phyloP scores from a whole-genome alignment of 2,888 invertebrate species.

The Ephialtes manifestator region DNA sequence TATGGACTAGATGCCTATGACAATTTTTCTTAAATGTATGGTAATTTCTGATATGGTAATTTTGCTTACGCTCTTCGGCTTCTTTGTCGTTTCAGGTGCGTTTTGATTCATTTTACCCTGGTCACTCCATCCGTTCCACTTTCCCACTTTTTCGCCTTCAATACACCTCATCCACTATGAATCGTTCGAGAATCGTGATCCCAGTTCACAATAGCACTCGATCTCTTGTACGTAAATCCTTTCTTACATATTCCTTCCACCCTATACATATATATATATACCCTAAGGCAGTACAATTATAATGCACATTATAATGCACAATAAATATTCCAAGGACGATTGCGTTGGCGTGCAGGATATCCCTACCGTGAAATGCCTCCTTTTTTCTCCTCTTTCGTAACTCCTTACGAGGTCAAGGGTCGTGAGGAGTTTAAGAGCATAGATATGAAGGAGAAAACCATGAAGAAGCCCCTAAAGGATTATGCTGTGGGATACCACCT shows the following conservation, averaged over 20 bases:
- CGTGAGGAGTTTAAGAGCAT: conserved; percentile 40
- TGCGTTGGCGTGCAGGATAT: conserved; percentile 66
- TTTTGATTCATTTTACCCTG: not conserved
- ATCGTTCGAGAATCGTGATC: conserved; percentile 34
- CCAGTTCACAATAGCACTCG: conserved; percentile 43
- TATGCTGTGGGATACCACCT: conserved; percentile 65
- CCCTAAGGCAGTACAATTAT: conserved; percentile 15
- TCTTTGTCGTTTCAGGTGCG: not conserved
- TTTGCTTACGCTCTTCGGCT: not conserved
- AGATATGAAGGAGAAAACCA: conserved; percentile 28
- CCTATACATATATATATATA: not conserved
- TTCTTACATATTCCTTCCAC: not conserved
- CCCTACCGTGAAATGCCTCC: conserved; percentile 28
- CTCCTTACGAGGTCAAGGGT: conserved; percentile 63
- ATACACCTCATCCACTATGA: not conserved
- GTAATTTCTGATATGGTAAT: no score
- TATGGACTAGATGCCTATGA: no score
- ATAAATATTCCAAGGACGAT: conserved; percentile 66
- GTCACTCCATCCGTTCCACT: conserved; percentile 23
- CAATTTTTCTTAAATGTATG: no score
- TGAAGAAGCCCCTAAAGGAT: conserved; percentile 35
- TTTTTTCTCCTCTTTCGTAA: conserved; percentile 37
- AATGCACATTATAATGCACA: conserved; percentile 30
- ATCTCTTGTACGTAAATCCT: conserved; percentile 40
- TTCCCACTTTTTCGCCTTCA: conserved; percentile 34